Evolutionary conservation across 1,140 invertebrate genomes (phyloP).

Genomic region (Kradibia gibbosae): DNA sequence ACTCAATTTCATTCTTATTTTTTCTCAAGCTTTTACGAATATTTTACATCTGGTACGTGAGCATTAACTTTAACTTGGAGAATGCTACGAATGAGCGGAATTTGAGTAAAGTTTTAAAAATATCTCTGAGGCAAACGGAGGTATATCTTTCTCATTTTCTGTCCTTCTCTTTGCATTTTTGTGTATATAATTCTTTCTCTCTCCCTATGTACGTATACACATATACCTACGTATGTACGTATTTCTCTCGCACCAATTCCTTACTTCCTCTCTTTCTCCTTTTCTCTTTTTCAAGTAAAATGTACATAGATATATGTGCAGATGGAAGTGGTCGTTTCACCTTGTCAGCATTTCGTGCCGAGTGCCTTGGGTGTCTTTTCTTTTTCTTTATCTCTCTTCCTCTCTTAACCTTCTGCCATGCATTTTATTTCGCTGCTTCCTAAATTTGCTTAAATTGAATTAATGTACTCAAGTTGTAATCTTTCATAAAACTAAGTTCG

Average conservation of each 20-base stretch:
- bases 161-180: neutral
- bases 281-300: neutral
- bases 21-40: neutral
- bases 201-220: too few species aligned
- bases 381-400: neutral
- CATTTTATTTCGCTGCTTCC: conserved; percentile 34
- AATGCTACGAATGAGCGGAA: conserved; percentile 36
- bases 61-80: conserved; percentile 26
- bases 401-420: neutral
- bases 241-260: neutral
- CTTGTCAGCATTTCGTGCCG: conserved; percentile 42
- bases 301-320: conserved; percentile 11
- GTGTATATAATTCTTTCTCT: too few species aligned
- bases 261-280: neutral
- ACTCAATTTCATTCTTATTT: conserved; percentile 10
- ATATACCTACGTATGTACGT: too few species aligned
- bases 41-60: neutral
- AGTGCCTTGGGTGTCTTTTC: conserved; percentile 5
- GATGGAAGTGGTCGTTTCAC: conserved; percentile 41
- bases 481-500: neutral
- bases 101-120: conserved; percentile 44
- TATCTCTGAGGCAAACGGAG: conserved; percentile 27
- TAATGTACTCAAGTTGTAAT: neutral
- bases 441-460: conserved; percentile 47
- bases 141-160: conserved; percentile 1